Evolutionary conservation across 2,888 invertebrate species (phyloP).

Genomic region (Bombylius major): DNA sequence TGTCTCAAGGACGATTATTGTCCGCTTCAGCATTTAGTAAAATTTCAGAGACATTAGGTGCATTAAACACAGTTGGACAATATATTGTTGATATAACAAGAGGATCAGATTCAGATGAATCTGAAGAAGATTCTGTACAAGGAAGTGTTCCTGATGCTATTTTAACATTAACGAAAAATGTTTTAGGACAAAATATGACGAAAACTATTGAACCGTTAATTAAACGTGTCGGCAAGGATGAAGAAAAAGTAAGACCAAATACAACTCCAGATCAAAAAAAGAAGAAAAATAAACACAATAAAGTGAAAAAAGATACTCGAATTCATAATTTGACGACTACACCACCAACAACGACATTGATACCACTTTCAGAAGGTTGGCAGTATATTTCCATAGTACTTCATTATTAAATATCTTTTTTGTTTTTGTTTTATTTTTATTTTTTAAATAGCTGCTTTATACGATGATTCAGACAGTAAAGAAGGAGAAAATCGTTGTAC

Average conservation of each 20-base stretch:
- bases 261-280: conserved; percentile 17
- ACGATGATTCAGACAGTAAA: conserved; percentile 37
- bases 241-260: background rate
- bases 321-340: conserved; percentile 14
- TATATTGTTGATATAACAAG: conserved; percentile 73
- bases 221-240: conserved; percentile 28
- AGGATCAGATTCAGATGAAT: conserved; percentile 25
- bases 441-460: conserved; percentile 25
- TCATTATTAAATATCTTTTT: no score
- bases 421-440: no score
- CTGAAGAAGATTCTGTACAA: conserved; percentile 20
- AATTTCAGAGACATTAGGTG: conserved; percentile 57
- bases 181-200: conserved; percentile 60
- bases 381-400: background rate
- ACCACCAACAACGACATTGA: conserved; percentile 8
- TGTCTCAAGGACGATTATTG: conserved; percentile 39
- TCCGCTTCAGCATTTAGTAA: conserved; percentile 48
- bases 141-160: conserved; percentile 57
- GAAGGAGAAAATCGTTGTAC: conserved; percentile 56
- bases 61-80: conserved; percentile 73
- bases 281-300: conserved; percentile 24
- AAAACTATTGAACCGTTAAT: conserved; percentile 69
- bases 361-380: conserved; percentile 10
- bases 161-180: conserved; percentile 68
- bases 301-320: conserved; percentile 29